These are phyloP conservation scores for Plagiodera versicolora DNA, from an alignment of 2,888 invertebrate species.

Conservation along the genomic window DNA sequence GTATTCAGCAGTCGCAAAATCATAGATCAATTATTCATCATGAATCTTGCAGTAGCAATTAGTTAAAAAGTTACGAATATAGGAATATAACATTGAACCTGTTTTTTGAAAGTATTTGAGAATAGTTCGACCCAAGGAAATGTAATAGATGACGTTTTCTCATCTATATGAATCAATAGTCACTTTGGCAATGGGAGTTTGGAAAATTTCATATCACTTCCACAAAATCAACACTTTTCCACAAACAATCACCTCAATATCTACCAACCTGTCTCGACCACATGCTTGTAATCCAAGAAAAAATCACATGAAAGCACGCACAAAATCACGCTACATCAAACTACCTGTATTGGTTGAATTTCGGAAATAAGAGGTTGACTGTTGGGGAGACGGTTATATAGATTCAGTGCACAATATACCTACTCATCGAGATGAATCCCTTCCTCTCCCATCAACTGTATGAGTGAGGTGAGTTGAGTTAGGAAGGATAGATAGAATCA, in stretches of 20 bases:
- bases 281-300: slow-evolving; percentile 42
- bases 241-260: neutral
- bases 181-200: neutral
- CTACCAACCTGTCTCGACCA: slow-evolving; percentile 43
- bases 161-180: neutral
- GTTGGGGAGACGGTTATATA: slow-evolving; percentile 41
- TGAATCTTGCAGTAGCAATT: too few species aligned
- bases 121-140: neutral
- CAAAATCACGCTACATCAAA: slow-evolving; percentile 39
- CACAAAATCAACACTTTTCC: slow-evolving; percentile 6
- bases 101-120: neutral
- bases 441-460: slow-evolving; percentile 36
- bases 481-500: slow-evolving; percentile 42
- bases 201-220: neutral
- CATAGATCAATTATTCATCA: too few species aligned
- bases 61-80: too few species aligned
- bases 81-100: too few species aligned
- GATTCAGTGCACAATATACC: slow-evolving; percentile 41
- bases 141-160: neutral
- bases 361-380: slow-evolving; percentile 40
- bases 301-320: slow-evolving; percentile 36
- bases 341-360: slow-evolving; percentile 37
- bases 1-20: too few species aligned
- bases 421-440: slow-evolving; percentile 29
- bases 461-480: slow-evolving; percentile 32